Evolutionary conservation across 2,888 invertebrate species (phyloP), one percentile per base, ranked within the genome.

Genomic region (Trichogramma dendrolimi): DNA sequence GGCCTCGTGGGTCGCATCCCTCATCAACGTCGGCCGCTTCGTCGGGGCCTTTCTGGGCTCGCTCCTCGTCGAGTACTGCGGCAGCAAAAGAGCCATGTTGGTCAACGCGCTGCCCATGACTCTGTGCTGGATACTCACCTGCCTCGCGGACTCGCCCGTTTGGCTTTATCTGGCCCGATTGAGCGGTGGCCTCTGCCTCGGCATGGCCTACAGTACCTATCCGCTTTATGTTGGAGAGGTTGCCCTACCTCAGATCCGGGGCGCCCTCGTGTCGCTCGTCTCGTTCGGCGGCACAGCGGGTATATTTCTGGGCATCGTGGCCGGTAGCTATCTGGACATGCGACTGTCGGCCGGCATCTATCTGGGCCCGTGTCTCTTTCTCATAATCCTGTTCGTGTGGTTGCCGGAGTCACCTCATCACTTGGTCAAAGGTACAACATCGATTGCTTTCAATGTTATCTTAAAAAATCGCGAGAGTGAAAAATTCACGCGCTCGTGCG

Each of bases 381-480:
- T 69, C 58, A 54, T 76, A 38, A 44, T 39, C 1, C 50, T 67
- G 1, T 76, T 76, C 55, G 64, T 69, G 7, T 63, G 70, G 2
- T 65, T 76, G 7, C 76, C 77, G 0, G 71, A 72, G 7, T 73
- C 76, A 6, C 75, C 77, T 0, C 67, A 77, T 48, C 67, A 72
- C n/a, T 46, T 46, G 27, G 27, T 27, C 27, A 27, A 27, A 27
- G 27, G 27, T 27, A 27, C 3, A 27, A 27, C 27, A 27, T 27
- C 27, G 27, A 27, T 27, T 2, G 3, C 1, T 27, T 27, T 27
- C 27, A 27, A 27, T 27, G 27, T 27, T 27, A 27, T 27, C 27
- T 27, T 27, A 27, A 27, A n/a, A 2, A 46, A 2, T 46, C 10
- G 46, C 2, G n/a, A 46, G 46, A 46, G n/a, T 46, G 46, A 46